Percentiles rank a stretch among this genome's conserved stretches.
Conservation (phyloP, 2,113 vertebrate species). For the Ochotona curzoniae region DNA sequence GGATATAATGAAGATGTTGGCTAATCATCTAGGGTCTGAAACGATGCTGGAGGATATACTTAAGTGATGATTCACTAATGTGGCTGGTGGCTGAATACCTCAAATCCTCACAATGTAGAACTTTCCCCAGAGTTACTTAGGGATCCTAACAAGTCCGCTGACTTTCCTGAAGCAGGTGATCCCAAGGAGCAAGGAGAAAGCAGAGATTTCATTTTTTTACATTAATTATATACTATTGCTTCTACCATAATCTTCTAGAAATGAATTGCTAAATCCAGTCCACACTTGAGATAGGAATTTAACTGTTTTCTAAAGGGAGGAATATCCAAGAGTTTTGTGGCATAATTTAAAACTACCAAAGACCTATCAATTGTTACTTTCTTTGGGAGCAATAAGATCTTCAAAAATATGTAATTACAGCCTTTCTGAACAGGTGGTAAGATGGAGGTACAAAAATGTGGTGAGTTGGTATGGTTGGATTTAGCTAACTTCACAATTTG, state of each 20-base stretch:
- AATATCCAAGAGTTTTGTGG: background rate
- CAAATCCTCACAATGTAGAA: background rate
- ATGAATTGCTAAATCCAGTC: background rate
- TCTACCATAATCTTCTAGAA: background rate
- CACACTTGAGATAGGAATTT: background rate
- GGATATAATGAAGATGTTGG: background rate
- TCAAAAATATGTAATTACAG: background rate
- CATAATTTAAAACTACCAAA: background rate
- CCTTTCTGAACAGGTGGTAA: background rate
- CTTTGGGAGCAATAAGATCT: background rate
- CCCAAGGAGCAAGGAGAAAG: background rate
- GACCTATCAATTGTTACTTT: background rate
- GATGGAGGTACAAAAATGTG: background rate
- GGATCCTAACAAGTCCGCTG: background rate
- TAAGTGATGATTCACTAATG: background rate
- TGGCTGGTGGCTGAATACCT: background rate
- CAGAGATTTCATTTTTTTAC: slow-evolving; percentile 5
- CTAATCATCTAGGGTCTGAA: background rate
- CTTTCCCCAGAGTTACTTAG: background rate
- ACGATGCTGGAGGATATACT: background rate
- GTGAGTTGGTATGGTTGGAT: background rate
- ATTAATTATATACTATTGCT: background rate
- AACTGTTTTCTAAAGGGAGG: background rate
- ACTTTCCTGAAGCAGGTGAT: background rate
- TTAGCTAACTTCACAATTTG: background rate